Percentiles rank a stretch among this genome's conserved stretches.
Evolutionary conservation across 1,140 invertebrate genomes (phyloP).

Genomic region (Druon quercuslanigerum): DNA sequence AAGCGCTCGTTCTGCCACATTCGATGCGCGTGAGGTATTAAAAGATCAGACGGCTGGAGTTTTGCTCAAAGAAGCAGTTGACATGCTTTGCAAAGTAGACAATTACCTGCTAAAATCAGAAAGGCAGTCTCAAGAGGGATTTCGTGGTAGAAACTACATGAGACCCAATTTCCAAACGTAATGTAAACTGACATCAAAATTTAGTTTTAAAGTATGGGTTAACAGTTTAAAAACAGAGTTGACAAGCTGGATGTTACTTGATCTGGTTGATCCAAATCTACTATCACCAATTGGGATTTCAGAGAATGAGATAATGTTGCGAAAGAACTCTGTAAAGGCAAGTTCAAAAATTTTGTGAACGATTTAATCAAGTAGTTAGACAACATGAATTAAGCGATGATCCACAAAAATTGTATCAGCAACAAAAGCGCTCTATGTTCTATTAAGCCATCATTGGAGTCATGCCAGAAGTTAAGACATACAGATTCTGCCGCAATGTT

Average conservation of each 20-base stretch:
- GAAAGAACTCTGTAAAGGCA: constrained; percentile 50
- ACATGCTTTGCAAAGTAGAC: constrained; percentile 36
- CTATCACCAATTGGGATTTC: constrained; percentile 36
- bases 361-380: constrained; percentile 46
- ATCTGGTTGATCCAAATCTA: constrained; percentile 48
- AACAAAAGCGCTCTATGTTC: constrained; percentile 51
- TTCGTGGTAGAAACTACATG: not conserved
- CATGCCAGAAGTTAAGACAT: constrained; percentile 36
- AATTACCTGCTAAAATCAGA: constrained; percentile 44
- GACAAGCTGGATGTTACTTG: constrained; percentile 48
- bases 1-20: constrained; percentile 32
- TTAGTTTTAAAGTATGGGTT: constrained; percentile 53
- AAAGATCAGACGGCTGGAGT: not conserved
- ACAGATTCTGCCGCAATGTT: too few relatives aligned
- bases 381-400: constrained; percentile 40
- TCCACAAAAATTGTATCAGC: constrained; percentile 42
- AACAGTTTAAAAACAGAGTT: constrained; percentile 52
- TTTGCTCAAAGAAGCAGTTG: constrained; percentile 35
- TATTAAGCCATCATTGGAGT: constrained; percentile 45
- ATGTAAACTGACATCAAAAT: constrained; percentile 32
- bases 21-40: constrained; percentile 20
- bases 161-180: constrained; percentile 42
- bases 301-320: constrained; percentile 33
- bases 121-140: constrained; percentile 33
- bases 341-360: constrained; percentile 44